Percentiles rank a stretch among this genome's conserved stretches.
These are phyloP conservation scores for Hemicrepidius hirtus DNA, from an alignment of 2,888 invertebrate species.

Conservation along the genomic window DNA sequence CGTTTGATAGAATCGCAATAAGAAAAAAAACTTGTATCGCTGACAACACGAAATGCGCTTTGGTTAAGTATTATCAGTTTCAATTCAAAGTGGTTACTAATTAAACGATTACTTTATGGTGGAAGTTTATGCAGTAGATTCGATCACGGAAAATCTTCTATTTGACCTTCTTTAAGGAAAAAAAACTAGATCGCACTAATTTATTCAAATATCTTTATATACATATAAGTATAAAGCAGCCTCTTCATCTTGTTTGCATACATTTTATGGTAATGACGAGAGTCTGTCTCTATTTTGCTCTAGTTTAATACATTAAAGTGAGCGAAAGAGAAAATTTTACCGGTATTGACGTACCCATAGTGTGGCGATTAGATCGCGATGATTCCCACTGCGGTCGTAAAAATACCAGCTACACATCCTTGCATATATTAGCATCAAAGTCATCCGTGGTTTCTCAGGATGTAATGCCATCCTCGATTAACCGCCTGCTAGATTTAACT, in stretches of 20 bases:
- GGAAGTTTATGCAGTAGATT: constrained; percentile 23
- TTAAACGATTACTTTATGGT: constrained; percentile 28
- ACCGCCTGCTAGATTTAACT: constrained; percentile 46
- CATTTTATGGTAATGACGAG: constrained; percentile 1
- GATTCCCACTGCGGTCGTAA: constrained; percentile 46
- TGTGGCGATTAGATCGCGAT: constrained; percentile 26
- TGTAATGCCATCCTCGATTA: constrained; percentile 48
- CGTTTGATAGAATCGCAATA: neutral
- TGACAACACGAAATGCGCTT: neutral
- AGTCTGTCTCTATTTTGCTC: constrained; percentile 32
- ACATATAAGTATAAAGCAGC: constrained; percentile 8
- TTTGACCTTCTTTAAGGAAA: constrained; percentile 34
- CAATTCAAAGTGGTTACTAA: constrained; percentile 27
- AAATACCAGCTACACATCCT: constrained; percentile 41
- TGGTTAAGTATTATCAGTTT: constrained; percentile 17
- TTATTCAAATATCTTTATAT: constrained; percentile 40
- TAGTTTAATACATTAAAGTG: constrained; percentile 16
- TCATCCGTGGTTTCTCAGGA: constrained; percentile 43
- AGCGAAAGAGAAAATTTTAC: constrained; percentile 21
- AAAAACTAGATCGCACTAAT: constrained; percentile 39
- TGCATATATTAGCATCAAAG: constrained; percentile 50
- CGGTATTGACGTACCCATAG: neutral
- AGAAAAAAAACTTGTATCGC: neutral
- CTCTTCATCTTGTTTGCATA: constrained; percentile 12
- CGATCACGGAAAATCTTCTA: constrained; percentile 43